phyloP scores from a whole-genome alignment of 2,113 vertebrate species.

The Motacilla alba region DNA sequence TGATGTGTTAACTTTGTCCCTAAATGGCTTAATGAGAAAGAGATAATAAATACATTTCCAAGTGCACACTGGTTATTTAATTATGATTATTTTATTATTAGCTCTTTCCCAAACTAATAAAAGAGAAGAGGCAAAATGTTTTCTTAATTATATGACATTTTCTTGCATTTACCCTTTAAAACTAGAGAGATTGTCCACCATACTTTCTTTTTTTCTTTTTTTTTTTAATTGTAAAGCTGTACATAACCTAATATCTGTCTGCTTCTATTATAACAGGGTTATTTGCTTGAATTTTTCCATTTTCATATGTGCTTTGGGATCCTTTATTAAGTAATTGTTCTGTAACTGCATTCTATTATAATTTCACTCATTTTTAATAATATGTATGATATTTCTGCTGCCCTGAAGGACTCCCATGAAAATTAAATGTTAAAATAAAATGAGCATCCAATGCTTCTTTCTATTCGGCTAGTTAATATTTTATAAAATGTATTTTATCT shows the following conservation, averaged over 20 bases:
- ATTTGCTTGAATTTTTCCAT: neutral
- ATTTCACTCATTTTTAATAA: slow-evolving; percentile 49
- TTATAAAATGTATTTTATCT: slow-evolving; percentile 41
- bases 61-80: neutral
- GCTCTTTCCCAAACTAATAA: neutral
- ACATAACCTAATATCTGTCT: neutral
- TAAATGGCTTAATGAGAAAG: neutral
- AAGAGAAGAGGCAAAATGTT: neutral
- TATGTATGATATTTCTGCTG: slow-evolving; percentile 16
- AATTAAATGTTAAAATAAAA: slow-evolving; percentile 68
- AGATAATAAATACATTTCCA: neutral
- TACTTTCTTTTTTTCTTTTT: neutral
- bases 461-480: slow-evolving; percentile 29
- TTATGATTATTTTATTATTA: neutral
- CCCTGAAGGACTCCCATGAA: slow-evolving; percentile 55
- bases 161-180: neutral
- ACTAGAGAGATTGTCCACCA: neutral
- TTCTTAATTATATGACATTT: neutral
- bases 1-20: neutral
- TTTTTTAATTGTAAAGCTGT: neutral
- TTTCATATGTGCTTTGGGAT: neutral
- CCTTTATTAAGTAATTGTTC: slow-evolving; percentile 39
- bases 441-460: slow-evolving; percentile 6
- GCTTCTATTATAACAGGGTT: neutral
- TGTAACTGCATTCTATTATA: slow-evolving; percentile 38